Evolutionary conservation across 1,140 invertebrate species (phyloP), one percentile per base, ranked within the genome.

Genomic region (Cataglyphis hispanica): DNA sequence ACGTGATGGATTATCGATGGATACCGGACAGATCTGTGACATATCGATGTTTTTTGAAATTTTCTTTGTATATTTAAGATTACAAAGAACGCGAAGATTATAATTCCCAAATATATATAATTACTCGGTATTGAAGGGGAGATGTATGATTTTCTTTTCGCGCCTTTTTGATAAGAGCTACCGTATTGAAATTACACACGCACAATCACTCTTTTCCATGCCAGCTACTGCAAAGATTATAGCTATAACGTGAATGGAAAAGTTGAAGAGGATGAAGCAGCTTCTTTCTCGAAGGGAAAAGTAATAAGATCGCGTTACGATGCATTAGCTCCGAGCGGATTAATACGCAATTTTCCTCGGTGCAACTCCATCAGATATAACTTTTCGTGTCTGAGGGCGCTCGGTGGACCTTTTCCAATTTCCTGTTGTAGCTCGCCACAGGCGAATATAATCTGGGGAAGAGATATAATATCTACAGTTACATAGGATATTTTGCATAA

Each of bases 321-420:
- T 81, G 84, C 76, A 83, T 81, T 72, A 69, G 77, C 77, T 70
- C 64, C 84, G 34, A 64, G 77, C 50, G 27, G 67, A 86, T 86
- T 84, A 86, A 84, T 84, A 83, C 63, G 85, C 78, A 83, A 86
- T 86, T 86, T 86, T 84, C 67, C 63, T 75, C 61, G 37, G 16
- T 22, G 75, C 75, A 43, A 25, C 78, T 61, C 34, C 19, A 78
- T 58, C 63, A 80, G 76, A 63, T 86, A 72, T 81, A 81, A 86
- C 77, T 69, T 86, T 60, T 86, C 77, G 53, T 43, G 66, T 81
- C 31, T 81, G 53, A 11, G 6, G 27, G 50, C 22, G 56, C 31
- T 56, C 5, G 37, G 13, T 37, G 66, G 60, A 69, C 77, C 77
- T 86, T 50, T 50, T 72, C 56, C 84, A 86, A 86, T 86, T 83